phyloP scores from a whole-genome alignment of 2,888 invertebrate genomes.

The Tetanocera ferruginea region DNA sequence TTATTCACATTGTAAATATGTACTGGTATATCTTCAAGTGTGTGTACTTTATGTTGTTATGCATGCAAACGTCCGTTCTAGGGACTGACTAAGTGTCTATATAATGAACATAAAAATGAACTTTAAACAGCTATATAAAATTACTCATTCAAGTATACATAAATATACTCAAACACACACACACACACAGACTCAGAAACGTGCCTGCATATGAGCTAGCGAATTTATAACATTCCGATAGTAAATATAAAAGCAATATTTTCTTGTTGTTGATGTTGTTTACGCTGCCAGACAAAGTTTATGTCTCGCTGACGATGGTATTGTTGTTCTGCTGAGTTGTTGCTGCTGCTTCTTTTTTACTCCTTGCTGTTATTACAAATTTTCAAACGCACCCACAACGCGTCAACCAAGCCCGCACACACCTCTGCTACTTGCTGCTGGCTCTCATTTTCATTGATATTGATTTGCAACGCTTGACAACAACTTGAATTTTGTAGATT shows the following conservation, averaged over 20 bases:
- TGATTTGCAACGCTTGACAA: not conserved
- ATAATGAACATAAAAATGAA: conserved; percentile 1
- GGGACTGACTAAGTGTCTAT: not conserved
- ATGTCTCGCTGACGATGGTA: not conserved
- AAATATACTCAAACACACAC: not conserved
- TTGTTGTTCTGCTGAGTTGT: not conserved
- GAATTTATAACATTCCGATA: not conserved
- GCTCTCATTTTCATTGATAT: not conserved
- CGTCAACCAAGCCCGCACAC: too few species aligned
- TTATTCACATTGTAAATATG: too few species aligned
- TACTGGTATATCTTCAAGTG: too few species aligned
- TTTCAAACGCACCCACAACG: too few species aligned
- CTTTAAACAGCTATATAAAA: not conserved
- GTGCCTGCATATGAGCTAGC: not conserved
- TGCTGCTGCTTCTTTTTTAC: not conserved
- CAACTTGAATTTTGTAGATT: too few species aligned
- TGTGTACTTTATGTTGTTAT: too few species aligned
- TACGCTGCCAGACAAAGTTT: not conserved
- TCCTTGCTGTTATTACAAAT: not conserved
- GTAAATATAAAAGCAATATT: not conserved
- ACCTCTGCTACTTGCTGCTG: not conserved
- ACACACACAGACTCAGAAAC: not conserved
- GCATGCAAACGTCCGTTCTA: not conserved
- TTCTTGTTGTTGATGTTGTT: not conserved
- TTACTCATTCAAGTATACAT: not conserved